Percentiles rank a stretch among this genome's conserved stretches.
Evolutionary conservation across 2,113 vertebrate species (phyloP).

Genomic region (Leiothrix lutea): DNA sequence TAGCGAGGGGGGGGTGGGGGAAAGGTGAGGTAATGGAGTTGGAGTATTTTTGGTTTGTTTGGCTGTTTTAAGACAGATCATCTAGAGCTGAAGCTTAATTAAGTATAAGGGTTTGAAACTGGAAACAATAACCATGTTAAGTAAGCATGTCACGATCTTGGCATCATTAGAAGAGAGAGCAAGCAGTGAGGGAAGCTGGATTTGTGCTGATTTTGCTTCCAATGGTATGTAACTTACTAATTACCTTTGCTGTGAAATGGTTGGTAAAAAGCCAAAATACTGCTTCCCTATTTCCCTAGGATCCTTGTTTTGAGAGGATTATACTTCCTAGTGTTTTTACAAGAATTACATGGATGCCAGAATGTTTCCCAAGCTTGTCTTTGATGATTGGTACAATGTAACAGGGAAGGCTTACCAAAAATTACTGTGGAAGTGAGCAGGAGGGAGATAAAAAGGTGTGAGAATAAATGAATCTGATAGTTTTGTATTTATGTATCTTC

Average conservation of each 20-base stretch:
- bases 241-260: conserved; percentile 21
- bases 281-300: not conserved
- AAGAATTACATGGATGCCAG: not conserved
- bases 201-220: not conserved
- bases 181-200: not conserved
- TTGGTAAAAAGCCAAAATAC: conserved; percentile 20
- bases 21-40: not conserved
- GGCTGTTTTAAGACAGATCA: not conserved
- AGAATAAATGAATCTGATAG: not conserved
- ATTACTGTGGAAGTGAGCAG: not conserved
- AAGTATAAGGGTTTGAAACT: conserved; percentile 3
- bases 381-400: not conserved
- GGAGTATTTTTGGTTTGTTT: conserved; percentile 6
- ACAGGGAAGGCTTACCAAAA: not conserved
- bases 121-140: conserved; percentile 10
- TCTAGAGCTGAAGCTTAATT: conserved; percentile 10
- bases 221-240: conserved; percentile 5
- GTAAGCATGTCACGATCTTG: conserved; percentile 4
- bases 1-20: accelerated
- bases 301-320: conserved; percentile 16
- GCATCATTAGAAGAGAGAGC: not conserved
- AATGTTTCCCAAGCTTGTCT: not conserved
- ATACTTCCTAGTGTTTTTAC: not conserved
- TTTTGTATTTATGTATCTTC: not conserved
- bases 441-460: not conserved